phyloP scores from a whole-genome alignment of 2,888 invertebrate genomes.

The Vanessa cardui region DNA sequence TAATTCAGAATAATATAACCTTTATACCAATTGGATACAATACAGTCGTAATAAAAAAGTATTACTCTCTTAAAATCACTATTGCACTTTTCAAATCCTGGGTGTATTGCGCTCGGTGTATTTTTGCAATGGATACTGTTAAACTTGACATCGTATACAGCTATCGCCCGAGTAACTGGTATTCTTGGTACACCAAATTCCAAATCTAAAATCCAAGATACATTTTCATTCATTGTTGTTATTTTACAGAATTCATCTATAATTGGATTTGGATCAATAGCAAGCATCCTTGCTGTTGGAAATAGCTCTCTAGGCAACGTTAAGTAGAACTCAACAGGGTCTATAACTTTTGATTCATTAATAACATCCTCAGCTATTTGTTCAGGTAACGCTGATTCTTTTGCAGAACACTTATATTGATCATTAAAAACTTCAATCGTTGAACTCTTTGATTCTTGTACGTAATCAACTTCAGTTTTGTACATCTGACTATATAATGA shows the following conservation, averaged over 20 bases:
- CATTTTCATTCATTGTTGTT: slow-evolving; percentile 48
- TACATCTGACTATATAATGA: slow-evolving; percentile 19
- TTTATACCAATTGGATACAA: slow-evolving; percentile 63
- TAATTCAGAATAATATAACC: slow-evolving; percentile 53
- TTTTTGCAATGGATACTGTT: slow-evolving; percentile 64
- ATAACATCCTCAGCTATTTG: slow-evolving; percentile 6
- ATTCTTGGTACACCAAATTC: slow-evolving; percentile 62
- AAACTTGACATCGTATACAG: slow-evolving; percentile 59
- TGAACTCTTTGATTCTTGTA: slow-evolving; percentile 23
- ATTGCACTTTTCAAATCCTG: slow-evolving; percentile 62
- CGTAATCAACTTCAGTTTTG: slow-evolving; percentile 12
- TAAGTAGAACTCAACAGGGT: slow-evolving; percentile 26
- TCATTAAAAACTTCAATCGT: slow-evolving; percentile 19
- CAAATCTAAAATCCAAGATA: slow-evolving; percentile 64
- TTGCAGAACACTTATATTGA: slow-evolving; percentile 14
- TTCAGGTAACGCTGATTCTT: slow-evolving; percentile 18
- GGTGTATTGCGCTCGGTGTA: slow-evolving; percentile 60
- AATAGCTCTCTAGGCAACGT: slow-evolving; percentile 59
- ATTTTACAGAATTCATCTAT: slow-evolving; percentile 65
- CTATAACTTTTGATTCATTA: slow-evolving; percentile 13
- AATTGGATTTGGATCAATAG: slow-evolving; percentile 61
- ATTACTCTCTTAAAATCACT: slow-evolving; percentile 56
- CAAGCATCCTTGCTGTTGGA: slow-evolving; percentile 56
- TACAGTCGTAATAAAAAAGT: slow-evolving; percentile 62
- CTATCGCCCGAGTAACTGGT: slow-evolving; percentile 54